Evolutionary conservation across 2,888 invertebrate genomes (phyloP).

Genomic region (Pyrrhia umbra): DNA sequence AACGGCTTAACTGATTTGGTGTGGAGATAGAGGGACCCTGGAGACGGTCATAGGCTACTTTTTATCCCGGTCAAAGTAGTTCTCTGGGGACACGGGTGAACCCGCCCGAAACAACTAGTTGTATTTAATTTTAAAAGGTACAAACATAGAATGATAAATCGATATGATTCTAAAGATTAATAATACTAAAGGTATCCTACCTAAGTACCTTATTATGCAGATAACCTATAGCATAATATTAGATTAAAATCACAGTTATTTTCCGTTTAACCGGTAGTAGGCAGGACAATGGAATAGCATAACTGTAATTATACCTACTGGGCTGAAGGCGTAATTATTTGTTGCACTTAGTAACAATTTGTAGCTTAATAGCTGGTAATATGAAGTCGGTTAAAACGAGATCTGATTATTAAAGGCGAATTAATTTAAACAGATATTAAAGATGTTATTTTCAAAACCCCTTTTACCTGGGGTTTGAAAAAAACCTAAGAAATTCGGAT

Average conservation of each 20-base stretch:
- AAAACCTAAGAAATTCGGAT: too few species aligned
- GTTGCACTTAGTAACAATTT: slow-evolving; percentile 29
- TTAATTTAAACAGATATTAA: slow-evolving; percentile 1
- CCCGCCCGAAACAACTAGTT: too few species aligned
- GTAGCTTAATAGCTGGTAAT: slow-evolving; percentile 11
- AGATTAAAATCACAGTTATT: slow-evolving; percentile 35
- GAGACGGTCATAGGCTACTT: too few species aligned
- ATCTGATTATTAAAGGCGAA: not conserved
- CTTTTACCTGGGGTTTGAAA: too few species aligned
- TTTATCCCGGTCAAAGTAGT: too few species aligned
- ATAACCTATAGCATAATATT: slow-evolving; percentile 12
- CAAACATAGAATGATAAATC: slow-evolving; percentile 2
- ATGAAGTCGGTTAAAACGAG: not conserved
- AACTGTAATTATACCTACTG: slow-evolving; percentile 13
- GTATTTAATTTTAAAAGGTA: too few species aligned
- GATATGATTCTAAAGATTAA: not conserved
- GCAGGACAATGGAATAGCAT: slow-evolving; percentile 41
- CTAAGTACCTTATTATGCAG: slow-evolving; percentile 6
- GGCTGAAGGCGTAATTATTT: slow-evolving; percentile 5
- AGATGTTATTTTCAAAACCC: not conserved
- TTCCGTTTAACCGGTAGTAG: slow-evolving; percentile 33
- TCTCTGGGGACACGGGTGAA: too few species aligned
- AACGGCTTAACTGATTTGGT: too few species aligned
- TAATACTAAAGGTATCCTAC: not conserved
- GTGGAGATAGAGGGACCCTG: too few species aligned